phyloP scores from a whole-genome alignment of 1,140 invertebrate species.

The Drosophila pandora region DNA sequence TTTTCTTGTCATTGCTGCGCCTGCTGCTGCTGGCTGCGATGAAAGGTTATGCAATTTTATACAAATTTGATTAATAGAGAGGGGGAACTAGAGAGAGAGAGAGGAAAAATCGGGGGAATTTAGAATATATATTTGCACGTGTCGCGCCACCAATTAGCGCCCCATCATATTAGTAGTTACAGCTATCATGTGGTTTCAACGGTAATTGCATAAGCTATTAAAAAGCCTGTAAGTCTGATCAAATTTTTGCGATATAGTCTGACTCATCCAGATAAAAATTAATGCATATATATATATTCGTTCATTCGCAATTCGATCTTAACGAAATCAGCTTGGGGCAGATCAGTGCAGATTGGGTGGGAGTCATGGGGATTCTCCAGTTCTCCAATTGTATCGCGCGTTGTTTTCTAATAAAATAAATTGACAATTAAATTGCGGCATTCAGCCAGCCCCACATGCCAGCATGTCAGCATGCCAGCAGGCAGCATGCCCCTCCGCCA shows the following conservation, averaged over 20 bases:
- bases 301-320: slow-evolving; percentile 21
- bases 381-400: slow-evolving; percentile 38
- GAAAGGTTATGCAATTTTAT: slow-evolving; percentile 25
- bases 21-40: background rate
- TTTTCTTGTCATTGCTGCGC: slow-evolving; percentile 35
- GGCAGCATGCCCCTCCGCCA: background rate
- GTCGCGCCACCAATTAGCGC: slow-evolving; percentile 40
- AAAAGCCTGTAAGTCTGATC: background rate
- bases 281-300: background rate
- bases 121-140: slow-evolving; percentile 19
- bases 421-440: slow-evolving; percentile 47
- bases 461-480: background rate
- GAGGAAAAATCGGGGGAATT: background rate
- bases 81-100: background rate
- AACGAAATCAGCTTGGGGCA: slow-evolving; percentile 59
- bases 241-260: slow-evolving; percentile 1
- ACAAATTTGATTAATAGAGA: slow-evolving; percentile 45
- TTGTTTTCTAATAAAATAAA: slow-evolving; percentile 43
- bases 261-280: slow-evolving; percentile 13
- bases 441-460: background rate
- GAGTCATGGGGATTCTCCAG: slow-evolving; percentile 9
- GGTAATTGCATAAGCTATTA: slow-evolving; percentile 48
- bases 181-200: slow-evolving; percentile 40
- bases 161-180: slow-evolving; percentile 17
- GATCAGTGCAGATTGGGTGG: slow-evolving; percentile 67